phyloP scores from a whole-genome alignment of 2,888 invertebrate species.

The Stenchaetothrips biformis region DNA sequence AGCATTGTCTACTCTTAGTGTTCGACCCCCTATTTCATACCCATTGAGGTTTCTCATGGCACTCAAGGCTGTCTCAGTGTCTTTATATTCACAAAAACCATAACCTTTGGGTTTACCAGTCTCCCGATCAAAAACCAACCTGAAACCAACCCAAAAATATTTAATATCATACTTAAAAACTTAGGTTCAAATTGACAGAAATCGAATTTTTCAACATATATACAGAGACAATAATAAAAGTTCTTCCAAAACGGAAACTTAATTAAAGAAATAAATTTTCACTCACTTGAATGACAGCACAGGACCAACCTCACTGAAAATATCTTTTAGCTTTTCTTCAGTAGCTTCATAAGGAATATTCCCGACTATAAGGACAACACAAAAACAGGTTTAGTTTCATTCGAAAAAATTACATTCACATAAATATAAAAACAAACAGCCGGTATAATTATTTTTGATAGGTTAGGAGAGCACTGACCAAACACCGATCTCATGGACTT shows the following conservation, averaged over 20 bases:
- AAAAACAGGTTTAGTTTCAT: slow-evolving; percentile 27
- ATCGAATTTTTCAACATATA: neutral
- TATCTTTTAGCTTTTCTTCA: slow-evolving; percentile 95
- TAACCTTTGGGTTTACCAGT: slow-evolving; percentile 99
- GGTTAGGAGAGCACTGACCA: slow-evolving; percentile 52
- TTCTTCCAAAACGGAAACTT: neutral
- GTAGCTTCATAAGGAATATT: slow-evolving; percentile 99
- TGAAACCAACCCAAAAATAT: slow-evolving; percentile 44
- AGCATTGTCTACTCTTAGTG: slow-evolving; percentile 94
- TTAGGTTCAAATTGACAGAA: slow-evolving; percentile 28
- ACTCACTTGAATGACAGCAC: slow-evolving; percentile 84
- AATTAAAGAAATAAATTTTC: slow-evolving; percentile 26
- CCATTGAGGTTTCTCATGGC: slow-evolving; percentile 98
- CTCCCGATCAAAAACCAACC: slow-evolving; percentile 95
- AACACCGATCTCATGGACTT: slow-evolving; percentile 94
- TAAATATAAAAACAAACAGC: slow-evolving; percentile 22
- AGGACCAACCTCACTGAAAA: slow-evolving; percentile 96
- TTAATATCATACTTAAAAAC: slow-evolving; percentile 29
- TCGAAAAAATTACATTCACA: slow-evolving; percentile 34
- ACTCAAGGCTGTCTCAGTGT: slow-evolving; percentile 94
- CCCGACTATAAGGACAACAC: slow-evolving; percentile 63
- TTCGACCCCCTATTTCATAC: slow-evolving; percentile 94
- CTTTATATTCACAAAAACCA: slow-evolving; percentile 98
- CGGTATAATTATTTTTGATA: slow-evolving; percentile 19
- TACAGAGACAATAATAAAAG: neutral